Evolutionary conservation across 2,888 invertebrate species (phyloP).

Genomic region (Drosophila meridiana): DNA sequence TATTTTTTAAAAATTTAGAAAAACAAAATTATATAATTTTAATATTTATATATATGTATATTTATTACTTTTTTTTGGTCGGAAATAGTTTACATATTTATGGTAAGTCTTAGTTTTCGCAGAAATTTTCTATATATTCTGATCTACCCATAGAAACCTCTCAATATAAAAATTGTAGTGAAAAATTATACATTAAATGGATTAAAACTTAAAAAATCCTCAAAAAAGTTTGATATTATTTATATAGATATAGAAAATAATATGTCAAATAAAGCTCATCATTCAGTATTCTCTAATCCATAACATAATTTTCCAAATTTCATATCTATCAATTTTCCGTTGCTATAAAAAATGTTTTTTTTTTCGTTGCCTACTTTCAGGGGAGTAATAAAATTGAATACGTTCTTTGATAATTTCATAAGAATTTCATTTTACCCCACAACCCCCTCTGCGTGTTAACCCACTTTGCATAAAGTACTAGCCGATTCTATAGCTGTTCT

Average conservation of each 20-base stretch:
- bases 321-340: not conserved
- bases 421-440: not conserved
- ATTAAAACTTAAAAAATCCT: not conserved
- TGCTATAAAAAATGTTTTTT: not conserved
- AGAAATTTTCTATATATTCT: not conserved
- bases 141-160: too few relatives aligned
- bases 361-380: constrained; percentile 27
- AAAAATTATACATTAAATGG: not conserved
- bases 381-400: not conserved
- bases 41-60: not conserved
- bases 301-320: not conserved
- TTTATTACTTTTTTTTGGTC: not conserved
- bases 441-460: too few relatives aligned
- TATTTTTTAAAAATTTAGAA: not conserved
- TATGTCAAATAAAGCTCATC: not conserved
- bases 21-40: not conserved
- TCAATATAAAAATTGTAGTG: not conserved
- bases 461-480: not conserved
- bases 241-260: not conserved
- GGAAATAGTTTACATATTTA: too few relatives aligned
- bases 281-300: not conserved
- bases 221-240: not conserved
- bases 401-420: not conserved
- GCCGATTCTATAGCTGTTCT: not conserved
- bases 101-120: not conserved